A percentile compares a stretch with the other conserved stretches of the same genome.
Conservation (phyloP, 2,888 invertebrate species). For the Aplocera efformata region DNA sequence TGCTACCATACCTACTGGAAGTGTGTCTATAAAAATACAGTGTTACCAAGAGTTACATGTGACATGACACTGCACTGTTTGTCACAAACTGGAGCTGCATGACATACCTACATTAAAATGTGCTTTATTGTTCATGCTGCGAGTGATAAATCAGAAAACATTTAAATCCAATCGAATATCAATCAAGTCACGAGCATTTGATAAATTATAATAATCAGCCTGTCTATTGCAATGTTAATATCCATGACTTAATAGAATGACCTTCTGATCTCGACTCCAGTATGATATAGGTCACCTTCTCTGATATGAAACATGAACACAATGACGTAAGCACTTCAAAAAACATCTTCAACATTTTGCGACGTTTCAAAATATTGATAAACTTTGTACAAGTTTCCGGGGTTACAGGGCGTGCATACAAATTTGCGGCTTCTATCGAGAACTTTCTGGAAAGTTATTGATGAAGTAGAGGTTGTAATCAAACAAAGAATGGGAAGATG, state of each 20-base stretch:
- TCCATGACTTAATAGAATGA: constrained; percentile 15
- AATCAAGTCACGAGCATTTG: constrained; percentile 20
- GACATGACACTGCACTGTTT: constrained; percentile 7
- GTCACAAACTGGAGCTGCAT: constrained; percentile 5
- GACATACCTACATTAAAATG: constrained; percentile 12
- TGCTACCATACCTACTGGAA: constrained; percentile 7
- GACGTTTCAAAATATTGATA: constrained; percentile 21
- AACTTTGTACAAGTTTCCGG: constrained; percentile 20
- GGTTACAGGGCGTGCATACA: constrained; percentile 22
- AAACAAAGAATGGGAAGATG: constrained; percentile 36
- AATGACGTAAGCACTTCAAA: constrained; percentile 20
- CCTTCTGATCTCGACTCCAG: constrained; percentile 12
- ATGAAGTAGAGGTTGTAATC: constrained; percentile 35
- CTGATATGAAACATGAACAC: constrained; percentile 11
- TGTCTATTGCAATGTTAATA: constrained; percentile 8
- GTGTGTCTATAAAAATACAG: constrained; percentile 9
- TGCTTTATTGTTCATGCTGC: constrained; percentile 9
- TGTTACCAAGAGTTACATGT: constrained; percentile 6
- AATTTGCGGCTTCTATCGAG: constrained; percentile 22
- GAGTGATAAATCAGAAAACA: constrained; percentile 15
- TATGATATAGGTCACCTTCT: constrained; percentile 16
- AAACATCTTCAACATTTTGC: constrained; percentile 13
- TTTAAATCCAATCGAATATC: constrained; percentile 16
- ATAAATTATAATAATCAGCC: constrained; percentile 13
- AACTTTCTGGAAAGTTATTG: constrained; percentile 33